A percentile compares a stretch with the other conserved stretches of the same genome.
phyloP scores from a whole-genome alignment of 2,797 vertebrate genomes.

The Myotis findleyi region DNA sequence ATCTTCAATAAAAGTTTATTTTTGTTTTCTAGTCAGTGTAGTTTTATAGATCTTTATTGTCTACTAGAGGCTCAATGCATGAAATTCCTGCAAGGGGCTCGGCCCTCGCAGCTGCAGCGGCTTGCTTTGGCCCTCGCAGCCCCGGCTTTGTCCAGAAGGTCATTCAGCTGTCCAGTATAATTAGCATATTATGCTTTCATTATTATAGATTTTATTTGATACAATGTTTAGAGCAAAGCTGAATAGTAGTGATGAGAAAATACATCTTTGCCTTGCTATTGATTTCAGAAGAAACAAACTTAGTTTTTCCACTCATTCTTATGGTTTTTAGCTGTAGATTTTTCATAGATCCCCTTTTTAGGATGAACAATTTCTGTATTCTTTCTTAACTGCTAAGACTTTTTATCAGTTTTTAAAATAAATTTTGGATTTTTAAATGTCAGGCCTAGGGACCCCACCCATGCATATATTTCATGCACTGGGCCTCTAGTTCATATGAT shows the following conservation, averaged over 20 bases:
- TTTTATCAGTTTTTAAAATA: not conserved
- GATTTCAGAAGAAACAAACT: not conserved
- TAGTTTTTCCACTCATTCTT: not conserved
- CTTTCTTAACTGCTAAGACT: not conserved
- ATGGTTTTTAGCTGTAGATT: not conserved
- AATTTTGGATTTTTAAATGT: not conserved
- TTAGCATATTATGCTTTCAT: too few relatives aligned
- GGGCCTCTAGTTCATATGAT: not conserved
- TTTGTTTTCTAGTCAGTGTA: not conserved
- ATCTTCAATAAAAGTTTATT: not conserved
- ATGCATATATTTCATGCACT: too few relatives aligned
- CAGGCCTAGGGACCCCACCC: not conserved
- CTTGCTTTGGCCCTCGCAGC: too few relatives aligned
- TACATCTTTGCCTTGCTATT: not conserved
- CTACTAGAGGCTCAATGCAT: too few relatives aligned
- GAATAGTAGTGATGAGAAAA: not conserved
- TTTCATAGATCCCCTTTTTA: not conserved
- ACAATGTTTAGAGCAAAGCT: not conserved
- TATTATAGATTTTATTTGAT: not conserved
- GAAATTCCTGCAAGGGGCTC: too few relatives aligned
- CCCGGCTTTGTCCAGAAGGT: too few relatives aligned
- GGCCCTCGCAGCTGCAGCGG: too few relatives aligned
- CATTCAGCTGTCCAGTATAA: too few relatives aligned
- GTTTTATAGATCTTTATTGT: not conserved
- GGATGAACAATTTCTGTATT: not conserved